phyloP scores from a whole-genome alignment of 2,888 invertebrate species.

The Patella caerulea region DNA sequence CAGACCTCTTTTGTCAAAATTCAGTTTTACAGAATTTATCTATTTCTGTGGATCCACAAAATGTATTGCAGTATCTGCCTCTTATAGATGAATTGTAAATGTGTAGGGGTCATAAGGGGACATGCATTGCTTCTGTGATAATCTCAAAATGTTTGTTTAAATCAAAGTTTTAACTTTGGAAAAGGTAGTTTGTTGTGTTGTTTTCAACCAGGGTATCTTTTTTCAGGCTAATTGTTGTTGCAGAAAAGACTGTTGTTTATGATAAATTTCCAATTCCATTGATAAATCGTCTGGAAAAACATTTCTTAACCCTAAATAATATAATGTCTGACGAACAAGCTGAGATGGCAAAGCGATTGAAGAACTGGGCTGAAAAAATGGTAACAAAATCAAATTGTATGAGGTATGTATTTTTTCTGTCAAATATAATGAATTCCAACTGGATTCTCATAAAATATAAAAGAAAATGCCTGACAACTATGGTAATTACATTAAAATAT shows the following conservation, averaged over 20 bases:
- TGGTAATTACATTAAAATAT: too few relatives aligned
- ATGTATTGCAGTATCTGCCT: too few relatives aligned
- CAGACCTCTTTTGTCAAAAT: too few relatives aligned
- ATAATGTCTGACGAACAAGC: conserved; percentile 54
- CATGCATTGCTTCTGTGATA: too few relatives aligned
- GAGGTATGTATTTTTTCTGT: conserved; percentile 3
- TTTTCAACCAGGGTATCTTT: not conserved
- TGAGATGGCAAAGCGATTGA: conserved; percentile 42
- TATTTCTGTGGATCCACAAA: too few relatives aligned
- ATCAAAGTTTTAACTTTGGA: not conserved
- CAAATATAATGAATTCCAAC: too few relatives aligned
- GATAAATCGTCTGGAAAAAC: conserved; percentile 69
- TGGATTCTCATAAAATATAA: too few relatives aligned
- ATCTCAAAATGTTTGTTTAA: too few relatives aligned
- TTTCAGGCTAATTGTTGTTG: conserved; percentile 63
- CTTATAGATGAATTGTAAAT: too few relatives aligned
- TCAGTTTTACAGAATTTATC: too few relatives aligned
- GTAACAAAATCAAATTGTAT: conserved; percentile 19
- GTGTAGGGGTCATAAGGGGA: too few relatives aligned
- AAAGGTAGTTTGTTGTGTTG: not conserved
- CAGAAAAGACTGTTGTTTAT: conserved; percentile 65
- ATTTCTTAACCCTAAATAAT: conserved; percentile 66
- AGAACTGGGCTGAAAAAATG: conserved; percentile 51
- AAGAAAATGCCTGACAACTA: too few relatives aligned
- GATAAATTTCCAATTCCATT: conserved; percentile 68